Base-by-base conservation (phyloP, 92 coral and sea anemone species). In the Hydrozoanthus gracilis region DNA sequence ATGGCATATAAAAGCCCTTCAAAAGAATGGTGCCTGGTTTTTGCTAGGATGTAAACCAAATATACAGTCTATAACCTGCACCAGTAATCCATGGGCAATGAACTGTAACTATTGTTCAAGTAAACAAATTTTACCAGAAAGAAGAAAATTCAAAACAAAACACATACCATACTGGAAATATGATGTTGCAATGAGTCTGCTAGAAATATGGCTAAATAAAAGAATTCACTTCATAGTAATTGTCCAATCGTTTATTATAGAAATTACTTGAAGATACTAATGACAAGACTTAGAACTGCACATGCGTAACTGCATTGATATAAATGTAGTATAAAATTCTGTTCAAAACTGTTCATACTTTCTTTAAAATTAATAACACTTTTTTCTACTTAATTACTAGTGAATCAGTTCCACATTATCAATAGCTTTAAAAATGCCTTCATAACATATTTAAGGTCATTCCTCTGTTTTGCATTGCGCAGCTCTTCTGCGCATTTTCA, bases 141-240 rank as follows among this genome's bases (percentile, higher is more conserved):
- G 47, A 71, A 62, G 45, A 68, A 68, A 17, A 68, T 20, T 68
- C 49, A 68, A 68, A 68, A 68, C 18, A 68, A 68, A 44, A 68
- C 73, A 27, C 73, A 18, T 68, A 68, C 46, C 73, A 68, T 68
- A 68, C 73, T 27, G 73, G 48, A 64, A 68, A 68, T 68, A 68
- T 27, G 73, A 68, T 68, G 73, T 68, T 68, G 73, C 39, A 47
- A 68, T 68, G 73, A 68, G 18, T 68, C 73, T 68, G 73, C 48
- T 9, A 68, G 73, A 68, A 68, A 47, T 68, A 68, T 68, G 73
- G 18, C 14, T 68, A 27, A 27, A 27, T 27, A 27, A 27, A 27
- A 27, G 39, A 27, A 27, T 27, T 27, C 39, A 27, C 39, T 27
- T 27, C 39, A 68, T 68, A 68, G 73, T 68, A 68, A 68, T 39